These are phyloP conservation scores for Spea bombifrons DNA, from an alignment of 2,113 vertebrate species.

Conservation along the genomic window DNA sequence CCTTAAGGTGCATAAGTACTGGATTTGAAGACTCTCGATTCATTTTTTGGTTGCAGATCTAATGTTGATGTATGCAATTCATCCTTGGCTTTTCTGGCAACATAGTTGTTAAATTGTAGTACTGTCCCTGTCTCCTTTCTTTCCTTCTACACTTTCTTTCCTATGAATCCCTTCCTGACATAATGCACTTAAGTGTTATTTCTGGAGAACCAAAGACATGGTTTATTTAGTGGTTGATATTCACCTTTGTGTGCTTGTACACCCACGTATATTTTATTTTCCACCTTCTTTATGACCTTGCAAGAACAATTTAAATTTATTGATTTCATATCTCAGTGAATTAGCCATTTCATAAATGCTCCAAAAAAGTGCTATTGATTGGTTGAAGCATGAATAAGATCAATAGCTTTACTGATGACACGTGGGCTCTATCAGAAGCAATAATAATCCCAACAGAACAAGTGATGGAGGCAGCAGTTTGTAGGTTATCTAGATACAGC, in stretches of 20 bases:
- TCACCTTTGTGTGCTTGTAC: background rate
- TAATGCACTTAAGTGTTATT: background rate
- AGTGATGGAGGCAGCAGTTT: conserved; percentile 10
- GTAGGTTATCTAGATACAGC: background rate
- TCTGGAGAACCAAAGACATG: background rate
- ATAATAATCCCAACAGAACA: conserved; percentile 6
- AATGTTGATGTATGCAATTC: too few relatives aligned
- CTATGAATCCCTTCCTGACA: background rate
- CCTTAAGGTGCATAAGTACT: too few relatives aligned
- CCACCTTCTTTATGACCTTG: background rate
- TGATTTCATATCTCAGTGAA: conserved; percentile 7
- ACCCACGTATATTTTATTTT: background rate
- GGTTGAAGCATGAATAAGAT: conserved; percentile 1
- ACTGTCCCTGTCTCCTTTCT: too few relatives aligned
- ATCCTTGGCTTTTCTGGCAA: too few relatives aligned
- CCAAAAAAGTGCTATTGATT: conserved; percentile 30
- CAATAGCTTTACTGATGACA: conserved; percentile 3
- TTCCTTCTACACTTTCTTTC: background rate
- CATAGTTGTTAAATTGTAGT: too few relatives aligned
- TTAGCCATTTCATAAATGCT: conserved; percentile 15
- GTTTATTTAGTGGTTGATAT: background rate
- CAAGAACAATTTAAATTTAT: conserved; percentile 1
- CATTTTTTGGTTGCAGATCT: too few relatives aligned
- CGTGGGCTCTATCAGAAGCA: background rate
- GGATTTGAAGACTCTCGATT: too few relatives aligned